A percentile compares a stretch with the other conserved stretches of the same genome.
phyloP scores from a whole-genome alignment of 2,113 vertebrate genomes.

The Erythrolamprus reginae region DNA sequence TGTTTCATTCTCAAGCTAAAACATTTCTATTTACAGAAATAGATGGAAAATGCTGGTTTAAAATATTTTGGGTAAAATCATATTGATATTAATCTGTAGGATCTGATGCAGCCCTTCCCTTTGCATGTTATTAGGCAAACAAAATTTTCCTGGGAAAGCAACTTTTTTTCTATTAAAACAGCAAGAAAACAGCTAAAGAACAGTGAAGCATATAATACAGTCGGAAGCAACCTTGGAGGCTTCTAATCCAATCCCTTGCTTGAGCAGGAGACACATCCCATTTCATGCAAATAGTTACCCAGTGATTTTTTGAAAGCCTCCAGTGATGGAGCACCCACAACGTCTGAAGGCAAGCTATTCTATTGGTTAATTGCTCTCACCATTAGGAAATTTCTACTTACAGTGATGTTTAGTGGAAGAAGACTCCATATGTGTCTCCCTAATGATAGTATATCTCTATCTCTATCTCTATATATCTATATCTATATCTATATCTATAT shows the following conservation, averaged over 20 bases:
- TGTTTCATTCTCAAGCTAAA: constrained; percentile 5
- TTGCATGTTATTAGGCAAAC: not conserved
- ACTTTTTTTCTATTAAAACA: not conserved
- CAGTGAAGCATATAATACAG: not conserved
- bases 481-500: no score
- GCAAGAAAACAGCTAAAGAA: not conserved
- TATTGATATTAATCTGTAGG: not conserved
- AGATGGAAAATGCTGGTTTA: not conserved
- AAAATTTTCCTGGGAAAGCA: not conserved
- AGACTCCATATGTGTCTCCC: not conserved
- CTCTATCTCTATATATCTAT: no score
- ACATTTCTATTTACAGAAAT: not conserved
- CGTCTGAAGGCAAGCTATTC: not conserved
- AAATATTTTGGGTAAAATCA: not conserved
- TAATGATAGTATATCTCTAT: no score
- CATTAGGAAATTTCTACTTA: not conserved
- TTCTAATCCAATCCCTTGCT: not conserved
- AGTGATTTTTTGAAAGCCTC: not conserved
- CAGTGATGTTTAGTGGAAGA: not conserved
- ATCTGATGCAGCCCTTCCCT: not conserved
- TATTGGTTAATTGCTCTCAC: not conserved
- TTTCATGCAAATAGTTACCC: not conserved
- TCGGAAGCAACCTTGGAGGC: not conserved
- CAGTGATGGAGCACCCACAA: not conserved
- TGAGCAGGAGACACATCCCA: not conserved